Base-by-base conservation (phyloP, 2,888 invertebrate species). In the Eilema depressum region DNA sequence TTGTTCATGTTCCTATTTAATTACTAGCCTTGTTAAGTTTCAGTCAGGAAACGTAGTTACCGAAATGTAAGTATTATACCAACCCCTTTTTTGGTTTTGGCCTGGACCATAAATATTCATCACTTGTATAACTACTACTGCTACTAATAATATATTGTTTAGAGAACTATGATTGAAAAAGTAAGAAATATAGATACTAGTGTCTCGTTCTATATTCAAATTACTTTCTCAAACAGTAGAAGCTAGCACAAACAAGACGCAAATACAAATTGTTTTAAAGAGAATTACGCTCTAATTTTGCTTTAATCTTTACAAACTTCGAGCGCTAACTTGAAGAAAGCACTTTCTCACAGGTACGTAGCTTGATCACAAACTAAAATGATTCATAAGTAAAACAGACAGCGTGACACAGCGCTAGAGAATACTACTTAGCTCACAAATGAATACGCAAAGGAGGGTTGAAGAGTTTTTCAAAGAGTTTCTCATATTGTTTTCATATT, bases 331-430 rank as follows among this genome's bases (percentile, higher is more conserved):
- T 47, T 47, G 20, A 47, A 47, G 47, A 53, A 10, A 53, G 2
- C n/a, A 53, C 20, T 53, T n/a, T 0, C 47, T 47, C 10, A n/a
- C 53, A 53, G 53, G n/a, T n/a, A 53, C n/a, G 47, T 47, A 20
- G 20, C 47, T 20, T 47, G 59, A 23, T 59, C 59, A 59, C 59
- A 59, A 59, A 59, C 26, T 59, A 20, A 59, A 59, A n/a, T 53
- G 10, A n/a, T 53, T 53, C n/a, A 53, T n/a, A 53, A 53, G 8
- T n/a, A 53, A 53, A 53, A 53, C 53, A 53, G 53, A 53, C 53
- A n/a, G 8, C 53, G 53, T 53, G 53, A 10, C 53, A 53, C 53
- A 53, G 10, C 53, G 53, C 53, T 53, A 8, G 53, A 53, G 53
- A 53, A n/a, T 53, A 20, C n/a, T 53, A n/a, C 26, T 26, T 23